These are phyloP conservation scores for Phrynocephalus versicolor DNA, from an alignment of 2,113 vertebrate genomes.

Conservation along the genomic window DNA sequence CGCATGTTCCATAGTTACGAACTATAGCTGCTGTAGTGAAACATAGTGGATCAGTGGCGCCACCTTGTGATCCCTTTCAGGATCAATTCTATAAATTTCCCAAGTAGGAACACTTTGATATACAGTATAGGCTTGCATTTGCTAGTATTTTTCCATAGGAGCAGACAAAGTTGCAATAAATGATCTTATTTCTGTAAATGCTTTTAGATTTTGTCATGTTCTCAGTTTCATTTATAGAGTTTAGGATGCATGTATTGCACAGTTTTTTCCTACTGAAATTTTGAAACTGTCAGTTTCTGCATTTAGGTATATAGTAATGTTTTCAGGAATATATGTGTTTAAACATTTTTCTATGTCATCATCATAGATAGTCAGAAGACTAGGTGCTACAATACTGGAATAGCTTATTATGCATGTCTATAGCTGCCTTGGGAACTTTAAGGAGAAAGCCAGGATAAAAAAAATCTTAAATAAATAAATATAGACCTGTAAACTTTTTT, in stretches of 20 bases:
- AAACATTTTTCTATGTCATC: not conserved
- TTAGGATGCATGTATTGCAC: not conserved
- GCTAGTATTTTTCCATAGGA: not conserved
- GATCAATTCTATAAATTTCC: not conserved
- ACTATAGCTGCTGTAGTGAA: not conserved
- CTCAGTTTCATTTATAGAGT: not conserved
- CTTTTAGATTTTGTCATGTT: not conserved
- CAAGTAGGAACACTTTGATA: not conserved
- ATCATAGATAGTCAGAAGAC: not conserved
- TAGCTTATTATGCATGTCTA: not conserved
- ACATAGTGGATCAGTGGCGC: slow-evolving; percentile 31
- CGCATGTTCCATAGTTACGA: not conserved
- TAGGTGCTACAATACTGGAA: not conserved
- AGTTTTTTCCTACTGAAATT: not conserved
- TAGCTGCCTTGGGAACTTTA: no score
- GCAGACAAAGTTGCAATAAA: not conserved
- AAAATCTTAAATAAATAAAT: no score
- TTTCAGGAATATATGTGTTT: not conserved
- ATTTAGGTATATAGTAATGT: not conserved
- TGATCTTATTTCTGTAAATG: not conserved
- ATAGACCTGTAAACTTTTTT: not conserved
- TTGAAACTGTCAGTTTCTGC: not conserved
- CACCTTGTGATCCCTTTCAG: slow-evolving; percentile 49
- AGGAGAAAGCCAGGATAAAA: no score
- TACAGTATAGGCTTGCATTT: not conserved